A percentile compares a stretch with the other conserved stretches of the same genome.
These are phyloP conservation scores for Struthidea cinerea DNA, from an alignment of 2,113 vertebrate species.

Conservation along the genomic window DNA sequence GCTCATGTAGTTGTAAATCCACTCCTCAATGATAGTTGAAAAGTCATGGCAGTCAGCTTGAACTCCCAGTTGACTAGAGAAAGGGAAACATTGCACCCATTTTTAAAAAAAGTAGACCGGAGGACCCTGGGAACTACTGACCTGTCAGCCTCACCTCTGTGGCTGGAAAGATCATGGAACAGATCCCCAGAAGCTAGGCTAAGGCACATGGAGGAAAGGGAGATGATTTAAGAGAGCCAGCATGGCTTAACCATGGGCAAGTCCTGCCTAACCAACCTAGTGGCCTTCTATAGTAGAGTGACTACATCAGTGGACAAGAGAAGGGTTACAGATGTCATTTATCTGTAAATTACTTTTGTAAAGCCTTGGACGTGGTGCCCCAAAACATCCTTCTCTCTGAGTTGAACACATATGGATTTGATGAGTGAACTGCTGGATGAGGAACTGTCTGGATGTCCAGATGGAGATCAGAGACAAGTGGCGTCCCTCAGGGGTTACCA, in stretches of 20 bases:
- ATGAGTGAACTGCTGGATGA: neutral
- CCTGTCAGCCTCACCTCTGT: neutral
- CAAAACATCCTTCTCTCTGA: neutral
- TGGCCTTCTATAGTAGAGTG: neutral
- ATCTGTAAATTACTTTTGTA: neutral
- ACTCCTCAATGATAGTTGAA: neutral
- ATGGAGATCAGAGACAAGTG: neutral
- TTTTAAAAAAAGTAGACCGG: neutral
- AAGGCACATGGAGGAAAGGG: neutral
- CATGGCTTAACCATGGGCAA: neutral
- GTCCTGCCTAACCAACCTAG: neutral
- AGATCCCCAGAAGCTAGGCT: neutral
- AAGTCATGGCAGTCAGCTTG: neutral
- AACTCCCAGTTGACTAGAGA: neutral
- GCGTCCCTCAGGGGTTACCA: neutral
- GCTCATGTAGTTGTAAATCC: neutral
- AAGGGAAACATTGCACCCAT: neutral
- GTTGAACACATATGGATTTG: neutral
- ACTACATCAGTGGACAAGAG: neutral
- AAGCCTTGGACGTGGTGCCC: neutral
- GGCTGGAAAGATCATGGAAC: neutral
- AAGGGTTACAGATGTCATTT: neutral
- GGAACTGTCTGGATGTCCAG: neutral
- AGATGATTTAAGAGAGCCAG: neutral
- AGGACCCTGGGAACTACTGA: fast-evolving